These are phyloP conservation scores for Asarcornis scutulata DNA, from an alignment of 2,113 vertebrate species.

Conservation along the genomic window DNA sequence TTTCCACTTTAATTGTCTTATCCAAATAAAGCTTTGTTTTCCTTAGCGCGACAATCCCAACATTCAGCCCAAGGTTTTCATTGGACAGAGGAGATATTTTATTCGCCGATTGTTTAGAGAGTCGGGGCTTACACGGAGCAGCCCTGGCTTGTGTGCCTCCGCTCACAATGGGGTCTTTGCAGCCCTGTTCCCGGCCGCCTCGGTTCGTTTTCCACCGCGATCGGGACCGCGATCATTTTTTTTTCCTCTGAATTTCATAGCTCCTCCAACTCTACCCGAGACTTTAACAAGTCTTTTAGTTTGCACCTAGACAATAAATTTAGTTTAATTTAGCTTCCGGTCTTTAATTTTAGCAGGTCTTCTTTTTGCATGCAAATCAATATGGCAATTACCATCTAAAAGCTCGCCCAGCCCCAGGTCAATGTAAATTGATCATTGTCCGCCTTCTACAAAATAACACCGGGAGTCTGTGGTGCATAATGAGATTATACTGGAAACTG, in stretches of 20 bases:
- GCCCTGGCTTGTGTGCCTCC: constrained; percentile 6
- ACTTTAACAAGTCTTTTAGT: constrained; percentile 71
- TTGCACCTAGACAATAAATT: constrained; percentile 85
- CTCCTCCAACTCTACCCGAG: constrained; percentile 46
- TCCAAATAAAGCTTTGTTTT: constrained; percentile 75
- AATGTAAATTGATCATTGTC: constrained; percentile 91
- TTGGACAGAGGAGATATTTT: constrained; percentile 66
- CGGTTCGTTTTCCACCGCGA: background rate
- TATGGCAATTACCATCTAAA: constrained; percentile 90
- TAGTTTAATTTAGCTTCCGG: constrained; percentile 85
- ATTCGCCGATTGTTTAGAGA: constrained; percentile 58
- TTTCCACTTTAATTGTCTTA: constrained; percentile 64
- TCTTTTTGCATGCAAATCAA: constrained; percentile 88
- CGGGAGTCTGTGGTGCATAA: constrained; percentile 86
- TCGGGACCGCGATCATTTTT: background rate
- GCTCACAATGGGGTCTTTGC: constrained; percentile 47
- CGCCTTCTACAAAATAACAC: constrained; percentile 87
- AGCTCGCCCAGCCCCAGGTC: constrained; percentile 86
- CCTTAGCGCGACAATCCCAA: constrained; percentile 64
- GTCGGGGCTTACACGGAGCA: constrained; percentile 36
- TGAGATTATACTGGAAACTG: constrained; percentile 88
- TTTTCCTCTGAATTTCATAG: constrained; percentile 20
- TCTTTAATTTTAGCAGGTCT: constrained; percentile 86
- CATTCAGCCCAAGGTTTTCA: constrained; percentile 49
- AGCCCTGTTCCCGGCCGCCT: background rate